Conservation (phyloP, 2,797 vertebrate genomes). For the Apodemus agrarius region DNA sequence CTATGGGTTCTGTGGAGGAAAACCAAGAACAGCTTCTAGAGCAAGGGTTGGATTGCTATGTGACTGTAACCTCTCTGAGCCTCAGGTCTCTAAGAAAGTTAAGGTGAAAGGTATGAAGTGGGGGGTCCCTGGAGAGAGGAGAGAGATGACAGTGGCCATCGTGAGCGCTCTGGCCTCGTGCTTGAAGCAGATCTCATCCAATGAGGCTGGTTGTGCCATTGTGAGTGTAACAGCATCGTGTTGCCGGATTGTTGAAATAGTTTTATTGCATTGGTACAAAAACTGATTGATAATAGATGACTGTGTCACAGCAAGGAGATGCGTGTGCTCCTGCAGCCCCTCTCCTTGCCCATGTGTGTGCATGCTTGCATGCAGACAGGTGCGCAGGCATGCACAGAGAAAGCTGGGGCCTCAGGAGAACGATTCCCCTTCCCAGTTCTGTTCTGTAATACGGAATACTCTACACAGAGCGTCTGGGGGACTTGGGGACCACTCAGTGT, state of each 20-base stretch:
- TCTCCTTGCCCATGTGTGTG: not conserved
- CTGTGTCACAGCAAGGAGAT: not conserved
- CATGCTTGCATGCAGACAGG: not conserved
- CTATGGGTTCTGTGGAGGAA: fast-evolving
- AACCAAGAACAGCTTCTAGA: not conserved
- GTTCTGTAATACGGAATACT: not conserved
- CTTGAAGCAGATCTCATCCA: fast-evolving
- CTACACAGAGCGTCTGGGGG: not conserved
- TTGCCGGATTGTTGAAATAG: not conserved
- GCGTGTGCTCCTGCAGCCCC: fast-evolving
- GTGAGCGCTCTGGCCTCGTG: fast-evolving
- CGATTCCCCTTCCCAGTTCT: not conserved
- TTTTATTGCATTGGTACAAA: not conserved
- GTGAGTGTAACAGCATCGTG: not conserved
- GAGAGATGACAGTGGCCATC: not conserved
- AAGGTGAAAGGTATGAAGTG: not conserved
- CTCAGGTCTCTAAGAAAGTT: not conserved
- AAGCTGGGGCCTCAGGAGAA: not conserved
- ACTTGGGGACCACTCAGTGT: too few species aligned
- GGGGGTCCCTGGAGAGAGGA: not conserved
- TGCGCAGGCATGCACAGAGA: not conserved
- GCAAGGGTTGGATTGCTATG: not conserved
- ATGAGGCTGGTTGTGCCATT: fast-evolving
- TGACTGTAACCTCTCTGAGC: slow-evolving; percentile 25
- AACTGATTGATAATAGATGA: not conserved